Evolutionary conservation across 1,140 invertebrate genomes (phyloP).

Genomic region (Teleogryllus occipitalis): DNA sequence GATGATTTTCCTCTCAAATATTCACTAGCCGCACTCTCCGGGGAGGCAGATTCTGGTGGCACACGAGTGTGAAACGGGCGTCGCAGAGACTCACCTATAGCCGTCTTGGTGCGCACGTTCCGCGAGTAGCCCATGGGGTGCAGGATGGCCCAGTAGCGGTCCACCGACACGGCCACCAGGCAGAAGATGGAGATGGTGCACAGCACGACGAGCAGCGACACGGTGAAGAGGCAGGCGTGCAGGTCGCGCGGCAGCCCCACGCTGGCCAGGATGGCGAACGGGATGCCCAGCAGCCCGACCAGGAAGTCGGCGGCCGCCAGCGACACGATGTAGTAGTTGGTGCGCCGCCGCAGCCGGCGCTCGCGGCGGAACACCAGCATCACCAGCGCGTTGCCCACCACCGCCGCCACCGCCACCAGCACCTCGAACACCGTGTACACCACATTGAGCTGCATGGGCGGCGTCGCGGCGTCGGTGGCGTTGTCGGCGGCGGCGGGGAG

Average conservation of each 20-base stretch:
- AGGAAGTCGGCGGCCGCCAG: slow-evolving; percentile 77
- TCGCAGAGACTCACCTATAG: slow-evolving; percentile 58
- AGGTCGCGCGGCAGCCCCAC: slow-evolving; percentile 67
- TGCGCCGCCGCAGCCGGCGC: slow-evolving; percentile 63
- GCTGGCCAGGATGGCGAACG: slow-evolving; percentile 72
- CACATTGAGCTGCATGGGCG: slow-evolving; percentile 43
- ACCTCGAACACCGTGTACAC: slow-evolving; percentile 68
- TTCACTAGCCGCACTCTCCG: too few species aligned
- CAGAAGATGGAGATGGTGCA: slow-evolving; percentile 90
- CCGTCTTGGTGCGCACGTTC: slow-evolving; percentile 73
- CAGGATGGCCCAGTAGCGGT: slow-evolving; percentile 86
- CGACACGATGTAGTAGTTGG: slow-evolving; percentile 87
- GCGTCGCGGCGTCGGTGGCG: background rate
- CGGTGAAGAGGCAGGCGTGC: slow-evolving; percentile 76
- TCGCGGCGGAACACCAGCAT: slow-evolving; percentile 74
- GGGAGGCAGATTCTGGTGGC: too few species aligned
- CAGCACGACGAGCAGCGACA: slow-evolving; percentile 74
- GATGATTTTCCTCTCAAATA: too few species aligned
- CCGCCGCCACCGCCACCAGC: slow-evolving; percentile 67
- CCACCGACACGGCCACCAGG: slow-evolving; percentile 80
- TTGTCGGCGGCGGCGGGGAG: background rate
- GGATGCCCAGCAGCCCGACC: slow-evolving; percentile 53
- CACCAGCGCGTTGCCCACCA: slow-evolving; percentile 76
- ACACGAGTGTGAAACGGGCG: background rate
- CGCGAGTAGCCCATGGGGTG: slow-evolving; percentile 83